A percentile compares a stretch with the other conserved stretches of the same genome.
Conservation (phyloP, 1,140 invertebrate species). For the Solenopsis invicta region DNA sequence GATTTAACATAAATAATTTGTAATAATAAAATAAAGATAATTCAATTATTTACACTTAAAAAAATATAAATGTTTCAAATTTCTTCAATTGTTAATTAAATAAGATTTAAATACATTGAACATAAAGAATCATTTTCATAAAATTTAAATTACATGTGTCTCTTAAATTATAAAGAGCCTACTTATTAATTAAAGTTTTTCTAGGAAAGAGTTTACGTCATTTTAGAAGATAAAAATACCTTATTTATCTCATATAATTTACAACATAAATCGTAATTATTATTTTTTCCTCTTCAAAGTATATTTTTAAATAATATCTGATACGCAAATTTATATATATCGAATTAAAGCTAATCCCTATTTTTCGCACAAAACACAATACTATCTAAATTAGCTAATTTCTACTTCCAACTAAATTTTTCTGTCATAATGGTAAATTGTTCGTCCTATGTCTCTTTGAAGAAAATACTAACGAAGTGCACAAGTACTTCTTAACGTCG, state of each 20-base stretch:
- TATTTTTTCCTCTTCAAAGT: neutral
- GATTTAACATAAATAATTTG: neutral
- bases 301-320: slow-evolving; percentile 26
- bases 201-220: slow-evolving; percentile 12
- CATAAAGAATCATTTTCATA: neutral
- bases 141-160: slow-evolving; percentile 3
- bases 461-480: slow-evolving; percentile 40
- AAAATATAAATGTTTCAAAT: neutral
- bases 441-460: slow-evolving; percentile 5
- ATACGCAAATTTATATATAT: slow-evolving; percentile 11
- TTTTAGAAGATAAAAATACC: slow-evolving; percentile 12
- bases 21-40: slow-evolving; percentile 1
- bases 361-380: slow-evolving; percentile 25
- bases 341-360: slow-evolving; percentile 39
- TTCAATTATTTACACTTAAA: slow-evolving; percentile 3
- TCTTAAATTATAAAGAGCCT: slow-evolving; percentile 57
- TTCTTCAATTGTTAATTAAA: neutral
- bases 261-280: neutral
- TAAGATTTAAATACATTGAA: neutral
- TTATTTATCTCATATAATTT: slow-evolving; percentile 9
- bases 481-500: slow-evolving; percentile 7
- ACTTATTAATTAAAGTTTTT: slow-evolving; percentile 39
- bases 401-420: slow-evolving; percentile 32
- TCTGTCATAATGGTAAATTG: neutral
- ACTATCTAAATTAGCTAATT: slow-evolving; percentile 36